Conservation (phyloP, 2,888 invertebrate genomes). For the Trilocha varians region DNA sequence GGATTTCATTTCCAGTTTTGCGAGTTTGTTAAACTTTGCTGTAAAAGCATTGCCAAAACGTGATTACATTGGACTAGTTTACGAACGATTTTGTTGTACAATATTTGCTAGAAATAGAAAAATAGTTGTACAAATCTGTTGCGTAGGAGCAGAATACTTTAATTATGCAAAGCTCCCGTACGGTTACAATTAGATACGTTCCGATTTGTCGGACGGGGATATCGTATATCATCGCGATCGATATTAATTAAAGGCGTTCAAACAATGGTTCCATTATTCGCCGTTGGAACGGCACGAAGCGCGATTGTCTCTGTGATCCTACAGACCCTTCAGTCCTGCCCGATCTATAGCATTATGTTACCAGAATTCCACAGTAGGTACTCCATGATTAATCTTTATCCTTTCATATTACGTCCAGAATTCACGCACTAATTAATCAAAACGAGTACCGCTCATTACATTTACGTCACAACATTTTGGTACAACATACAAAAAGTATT, state of each 20-base stretch:
- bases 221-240: slow-evolving; percentile 39
- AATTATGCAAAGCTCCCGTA: neutral
- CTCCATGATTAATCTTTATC: neutral
- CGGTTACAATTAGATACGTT: slow-evolving; percentile 18
- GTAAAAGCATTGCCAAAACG: neutral
- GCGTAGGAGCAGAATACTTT: neutral
- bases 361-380: neutral
- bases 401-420: neutral
- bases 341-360: neutral
- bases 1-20: neutral
- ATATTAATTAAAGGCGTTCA: slow-evolving; percentile 56
- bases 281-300: slow-evolving; percentile 27
- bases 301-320: slow-evolving; percentile 25
- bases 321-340: slow-evolving; percentile 12
- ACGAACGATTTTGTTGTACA: too few relatives aligned
- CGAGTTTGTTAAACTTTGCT: neutral
- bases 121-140: neutral
- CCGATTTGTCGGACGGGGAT: slow-evolving; percentile 31
- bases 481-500: neutral
- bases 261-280: slow-evolving; percentile 48
- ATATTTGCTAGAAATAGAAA: neutral
- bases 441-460: neutral
- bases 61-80: neutral
- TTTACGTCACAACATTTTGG: neutral
- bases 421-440: neutral